Evolutionary conservation across 2,797 vertebrate genomes (phyloP), one percentile per base, ranked within the genome.

Genomic region (Halcyon badia): DNA sequence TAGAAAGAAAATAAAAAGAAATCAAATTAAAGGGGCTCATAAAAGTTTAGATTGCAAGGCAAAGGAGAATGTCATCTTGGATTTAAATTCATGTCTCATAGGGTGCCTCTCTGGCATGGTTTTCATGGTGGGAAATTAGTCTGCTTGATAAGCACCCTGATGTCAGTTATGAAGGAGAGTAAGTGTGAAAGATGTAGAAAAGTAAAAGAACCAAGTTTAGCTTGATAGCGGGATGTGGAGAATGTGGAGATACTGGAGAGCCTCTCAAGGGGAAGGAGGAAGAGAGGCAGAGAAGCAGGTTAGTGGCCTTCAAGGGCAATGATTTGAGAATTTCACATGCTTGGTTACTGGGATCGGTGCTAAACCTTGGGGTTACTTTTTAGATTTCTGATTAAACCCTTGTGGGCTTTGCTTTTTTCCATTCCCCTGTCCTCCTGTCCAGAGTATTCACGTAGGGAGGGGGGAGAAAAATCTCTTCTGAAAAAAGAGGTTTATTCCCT

Each of bases 1-100:
- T 12, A 69, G 18, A 17, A 80, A n/a, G 35, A 35, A 35, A 35
- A 35, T 35, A 35, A 35, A 35, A 35, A 69, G 18, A 17, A 80
- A 30, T 49, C 7, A 2, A 42, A 26, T 10, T 5, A 8, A 79
- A 62, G 25, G 11, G 4, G 5, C 14, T 68, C 0, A 0, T 20
- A n/a, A 37, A 8, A 61, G 48, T 6, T 70, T 48, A 14, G 85
- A 22, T 28, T 44, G 25, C 8, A 33, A 66, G 41, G n/a, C 15
- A 20, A 35, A 84, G 20, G 16, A 80, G n/a, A 33, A 24, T 0
- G 4, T 62, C 25, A 17, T 49, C 37, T 88, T 41, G 54, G 49
- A 39, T 49, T 87, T 58, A n/a, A 68, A 20, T 54, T 21, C 8
- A 5, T 12, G 2, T 33, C 17, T 89, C 1, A 0, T 19, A 4